Evolutionary conservation across 2,888 invertebrate genomes (phyloP).

Genomic region (Nymphalis c-album): DNA sequence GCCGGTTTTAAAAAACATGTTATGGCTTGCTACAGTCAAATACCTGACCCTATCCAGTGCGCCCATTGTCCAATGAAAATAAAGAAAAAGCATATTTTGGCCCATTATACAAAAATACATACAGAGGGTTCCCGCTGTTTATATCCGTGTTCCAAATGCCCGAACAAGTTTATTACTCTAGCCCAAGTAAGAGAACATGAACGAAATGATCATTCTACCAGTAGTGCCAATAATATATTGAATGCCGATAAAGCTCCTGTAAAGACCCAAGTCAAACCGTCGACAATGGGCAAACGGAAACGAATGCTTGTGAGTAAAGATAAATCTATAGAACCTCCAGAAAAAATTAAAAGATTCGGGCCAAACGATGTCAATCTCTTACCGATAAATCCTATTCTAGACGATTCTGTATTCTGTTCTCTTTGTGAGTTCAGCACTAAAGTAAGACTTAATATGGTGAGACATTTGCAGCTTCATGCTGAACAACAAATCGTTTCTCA

Average conservation of each 20-base stretch:
- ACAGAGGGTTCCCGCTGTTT: not conserved
- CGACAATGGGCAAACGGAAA: constrained; percentile 28
- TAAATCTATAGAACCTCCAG: constrained; percentile 31
- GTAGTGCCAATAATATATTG: constrained; percentile 13
- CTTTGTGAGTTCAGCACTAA: constrained; percentile 86
- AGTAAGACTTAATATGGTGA: constrained; percentile 86
- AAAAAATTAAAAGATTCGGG: constrained; percentile 61
- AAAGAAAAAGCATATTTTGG: constrained; percentile 41
- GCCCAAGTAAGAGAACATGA: constrained; percentile 47
- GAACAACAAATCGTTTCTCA: constrained; percentile 84
- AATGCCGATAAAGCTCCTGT: constrained; percentile 4
- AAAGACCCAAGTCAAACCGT: not conserved
- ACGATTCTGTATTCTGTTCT: constrained; percentile 82
- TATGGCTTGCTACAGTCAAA: constrained; percentile 34
- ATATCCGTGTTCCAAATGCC: constrained; percentile 49
- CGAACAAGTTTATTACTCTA: constrained; percentile 32
- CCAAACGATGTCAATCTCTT: constrained; percentile 84
- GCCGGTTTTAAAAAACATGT: constrained; percentile 55
- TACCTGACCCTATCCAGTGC: constrained; percentile 40
- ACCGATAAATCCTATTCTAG: constrained; percentile 84
- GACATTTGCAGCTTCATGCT: constrained; percentile 86
- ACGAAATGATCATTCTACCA: constrained; percentile 40
- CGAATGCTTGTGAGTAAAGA: constrained; percentile 26
- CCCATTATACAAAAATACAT: constrained; percentile 50
- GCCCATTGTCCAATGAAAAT: constrained; percentile 40